Evolutionary conservation across 1,140 invertebrate species (phyloP).

Genomic region (Harpegnathos saltator): DNA sequence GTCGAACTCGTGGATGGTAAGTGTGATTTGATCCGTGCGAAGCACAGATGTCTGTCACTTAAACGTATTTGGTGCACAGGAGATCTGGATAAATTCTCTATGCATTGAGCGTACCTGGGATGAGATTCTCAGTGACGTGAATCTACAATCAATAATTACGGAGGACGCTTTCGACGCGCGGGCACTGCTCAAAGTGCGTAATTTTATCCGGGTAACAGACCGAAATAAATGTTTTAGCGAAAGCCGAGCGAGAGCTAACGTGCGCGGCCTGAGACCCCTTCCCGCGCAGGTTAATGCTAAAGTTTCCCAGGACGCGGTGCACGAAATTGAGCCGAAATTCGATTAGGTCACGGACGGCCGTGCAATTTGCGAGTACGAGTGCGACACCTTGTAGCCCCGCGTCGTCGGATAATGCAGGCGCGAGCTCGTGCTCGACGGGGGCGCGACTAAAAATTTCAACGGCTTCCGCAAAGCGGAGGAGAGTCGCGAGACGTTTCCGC

Average conservation of each 20-base stretch:
- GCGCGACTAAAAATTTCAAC: slow-evolving; percentile 28
- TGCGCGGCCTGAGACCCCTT: background rate
- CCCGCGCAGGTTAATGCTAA: slow-evolving; percentile 42
- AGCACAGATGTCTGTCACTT: no score
- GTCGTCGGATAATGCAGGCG: slow-evolving; percentile 6
- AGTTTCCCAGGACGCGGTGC: slow-evolving; percentile 58
- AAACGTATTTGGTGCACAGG: no score
- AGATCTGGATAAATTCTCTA: background rate
- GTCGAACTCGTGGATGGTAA: no score
- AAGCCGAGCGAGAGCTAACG: background rate
- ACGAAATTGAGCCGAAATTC: slow-evolving; percentile 72
- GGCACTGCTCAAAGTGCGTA: background rate
- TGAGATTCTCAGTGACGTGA: background rate
- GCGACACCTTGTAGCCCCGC: slow-evolving; percentile 15
- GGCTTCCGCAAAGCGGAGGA: background rate
- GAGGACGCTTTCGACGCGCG: background rate
- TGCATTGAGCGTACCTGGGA: background rate
- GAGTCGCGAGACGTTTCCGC: background rate
- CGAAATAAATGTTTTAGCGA: slow-evolving; percentile 27
- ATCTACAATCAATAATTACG: slow-evolving; percentile 12
- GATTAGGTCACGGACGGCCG: slow-evolving; percentile 55
- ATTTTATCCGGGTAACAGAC: background rate
- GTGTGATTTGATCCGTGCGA: no score
- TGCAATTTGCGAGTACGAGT: slow-evolving; percentile 9
- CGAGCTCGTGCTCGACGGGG: background rate